Evolutionary conservation across 2,113 vertebrate species (phyloP).

Genomic region (Cheilinus undulatus): DNA sequence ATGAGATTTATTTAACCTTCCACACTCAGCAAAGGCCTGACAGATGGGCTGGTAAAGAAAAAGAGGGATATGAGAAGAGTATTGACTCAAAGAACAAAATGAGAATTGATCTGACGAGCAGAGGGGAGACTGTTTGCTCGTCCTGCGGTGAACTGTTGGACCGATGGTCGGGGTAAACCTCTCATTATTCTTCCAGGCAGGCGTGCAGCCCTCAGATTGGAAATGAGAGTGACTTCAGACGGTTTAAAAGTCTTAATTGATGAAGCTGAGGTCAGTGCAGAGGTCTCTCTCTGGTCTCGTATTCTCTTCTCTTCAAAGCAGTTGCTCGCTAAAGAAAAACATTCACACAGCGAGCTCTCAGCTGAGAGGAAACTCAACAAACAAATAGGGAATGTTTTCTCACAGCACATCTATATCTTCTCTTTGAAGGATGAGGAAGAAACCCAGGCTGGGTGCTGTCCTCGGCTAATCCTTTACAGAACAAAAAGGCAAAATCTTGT

Average conservation of each 20-base stretch:
- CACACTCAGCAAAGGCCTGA: slow-evolving; percentile 4
- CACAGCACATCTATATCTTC: not conserved
- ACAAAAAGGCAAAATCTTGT: slow-evolving; percentile 3
- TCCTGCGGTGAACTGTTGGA: slow-evolving; percentile 50
- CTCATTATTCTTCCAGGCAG: slow-evolving; percentile 56
- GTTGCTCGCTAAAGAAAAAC: slow-evolving; percentile 15
- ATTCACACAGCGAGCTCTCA: slow-evolving; percentile 18
- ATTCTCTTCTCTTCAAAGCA: slow-evolving; percentile 28
- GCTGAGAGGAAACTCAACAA: not conserved
- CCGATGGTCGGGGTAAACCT: slow-evolving; percentile 8
- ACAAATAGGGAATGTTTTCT: slow-evolving; percentile 16
- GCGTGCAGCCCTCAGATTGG: not conserved
- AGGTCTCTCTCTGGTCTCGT: slow-evolving; percentile 25
- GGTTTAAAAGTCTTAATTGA: slow-evolving; percentile 44
- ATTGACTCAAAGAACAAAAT: slow-evolving; percentile 61
- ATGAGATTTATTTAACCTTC: slow-evolving; percentile 29
- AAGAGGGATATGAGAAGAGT: slow-evolving; percentile 31
- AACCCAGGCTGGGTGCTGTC: slow-evolving; percentile 14
- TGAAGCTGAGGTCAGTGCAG: slow-evolving; percentile 21
- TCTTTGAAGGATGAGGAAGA: slow-evolving; percentile 20
- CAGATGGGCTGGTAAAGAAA: slow-evolving; percentile 23
- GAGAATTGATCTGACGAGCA: slow-evolving; percentile 59
- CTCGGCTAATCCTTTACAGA: slow-evolving; percentile 6
- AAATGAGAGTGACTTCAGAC: slow-evolving; percentile 46
- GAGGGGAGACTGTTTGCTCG: slow-evolving; percentile 54